phyloP scores from a whole-genome alignment of 1,140 invertebrate species.

The Drosophila paulistorum region DNA sequence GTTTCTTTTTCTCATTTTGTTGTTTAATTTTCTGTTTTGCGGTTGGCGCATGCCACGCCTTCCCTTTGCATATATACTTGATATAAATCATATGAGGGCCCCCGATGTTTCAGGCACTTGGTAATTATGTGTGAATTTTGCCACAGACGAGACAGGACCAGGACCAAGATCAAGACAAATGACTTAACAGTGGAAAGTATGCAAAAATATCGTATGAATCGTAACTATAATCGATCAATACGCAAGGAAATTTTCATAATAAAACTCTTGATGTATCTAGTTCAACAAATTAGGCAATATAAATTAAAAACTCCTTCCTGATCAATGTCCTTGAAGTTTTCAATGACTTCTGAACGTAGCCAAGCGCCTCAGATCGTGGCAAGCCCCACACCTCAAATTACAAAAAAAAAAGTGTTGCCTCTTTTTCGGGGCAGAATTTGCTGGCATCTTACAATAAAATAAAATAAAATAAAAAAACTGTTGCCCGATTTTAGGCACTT shows the following conservation, averaged over 20 bases:
- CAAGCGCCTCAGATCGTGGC: too few relatives aligned
- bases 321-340: too few relatives aligned
- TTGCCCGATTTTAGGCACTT: background rate
- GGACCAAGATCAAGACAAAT: background rate
- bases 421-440: background rate
- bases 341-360: too few relatives aligned
- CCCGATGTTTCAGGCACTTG: constrained; percentile 1
- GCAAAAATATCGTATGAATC: too few relatives aligned
- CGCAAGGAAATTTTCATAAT: too few relatives aligned
- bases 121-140: constrained; percentile 62
- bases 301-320: too few relatives aligned
- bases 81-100: constrained; percentile 25
- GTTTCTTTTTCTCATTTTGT: constrained; percentile 49
- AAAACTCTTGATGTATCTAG: too few relatives aligned
- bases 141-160: constrained; percentile 36
- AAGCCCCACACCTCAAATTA: background rate
- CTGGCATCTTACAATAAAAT: background rate
- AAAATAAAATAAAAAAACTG: background rate
- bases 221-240: too few relatives aligned
- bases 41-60: constrained; percentile 58
- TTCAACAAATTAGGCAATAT: too few relatives aligned
- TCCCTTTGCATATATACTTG: background rate
- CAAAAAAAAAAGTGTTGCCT: background rate
- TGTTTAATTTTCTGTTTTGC: constrained; percentile 65
- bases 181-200: constrained; percentile 19